Evolutionary conservation across 2,113 vertebrate species (phyloP), one percentile per base, ranked within the genome.

Genomic region (Sorex araneus): DNA sequence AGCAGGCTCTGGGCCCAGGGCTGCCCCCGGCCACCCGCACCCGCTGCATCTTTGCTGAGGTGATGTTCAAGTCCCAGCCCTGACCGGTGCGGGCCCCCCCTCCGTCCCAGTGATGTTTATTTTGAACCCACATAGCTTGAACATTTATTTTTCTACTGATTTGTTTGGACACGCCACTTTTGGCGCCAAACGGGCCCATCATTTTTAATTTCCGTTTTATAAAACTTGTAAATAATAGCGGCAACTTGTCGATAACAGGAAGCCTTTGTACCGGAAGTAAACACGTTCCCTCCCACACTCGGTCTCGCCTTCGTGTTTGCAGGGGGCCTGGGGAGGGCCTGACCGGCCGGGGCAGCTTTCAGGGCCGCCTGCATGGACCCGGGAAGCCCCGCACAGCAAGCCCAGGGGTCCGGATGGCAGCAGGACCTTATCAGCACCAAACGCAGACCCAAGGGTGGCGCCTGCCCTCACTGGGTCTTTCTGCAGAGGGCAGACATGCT

Each of bases 131-230:
- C 23, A 71, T 93, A 1, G 7, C 92, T 96, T 95, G 45, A 84
- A 94, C 91, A 23, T 84, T 98, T 97, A 97, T 98, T 98, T 98
- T 98, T 98, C 27, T 97, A 97, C 96, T 40, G 86, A 45, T 93
- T 94, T 85, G 84, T 96, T 95, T 84, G 92, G 69, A 91, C 91
- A 45, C 85, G 28, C 92, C 83, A 96, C 96, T 96, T 96, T 97
- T 27, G 97, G 94, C 74, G 76, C 86, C 84, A 96, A 45, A 93
- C 47, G 32, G 91, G 77, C 66, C 27, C 87, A 28, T 85, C 95
- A 95, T 76, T 97, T 97, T 97, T 96, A 21, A 69, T 94, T 94
- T 96, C 73, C 75, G 94, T 97, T 96, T 96, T 97, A 76, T 95
- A 96, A 78, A 60, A 64, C 13, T 7, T 97, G 94, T 98, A 98